These are phyloP conservation scores for Anguilla japonica DNA, from an alignment of 2,113 vertebrate species.

Conservation along the genomic window DNA sequence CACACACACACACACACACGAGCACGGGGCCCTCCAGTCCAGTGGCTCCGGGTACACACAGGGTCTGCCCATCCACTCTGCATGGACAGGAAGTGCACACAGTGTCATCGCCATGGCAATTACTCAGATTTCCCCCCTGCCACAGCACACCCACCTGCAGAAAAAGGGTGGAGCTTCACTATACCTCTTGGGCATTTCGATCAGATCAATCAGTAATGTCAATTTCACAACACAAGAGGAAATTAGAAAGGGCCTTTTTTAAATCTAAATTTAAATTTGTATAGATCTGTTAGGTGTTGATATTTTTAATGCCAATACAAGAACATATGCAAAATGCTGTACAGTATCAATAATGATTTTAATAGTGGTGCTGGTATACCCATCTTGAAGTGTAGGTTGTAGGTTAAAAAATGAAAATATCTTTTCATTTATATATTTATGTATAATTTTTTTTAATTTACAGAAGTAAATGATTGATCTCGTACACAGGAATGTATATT, in stretches of 20 bases:
- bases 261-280: neutral
- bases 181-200: neutral
- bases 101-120: slow-evolving; percentile 40
- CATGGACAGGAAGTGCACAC: slow-evolving; percentile 45
- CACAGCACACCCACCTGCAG: neutral
- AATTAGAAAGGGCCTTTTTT: neutral
- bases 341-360: neutral
- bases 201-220: neutral
- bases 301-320: slow-evolving; percentile 3
- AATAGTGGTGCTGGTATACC: slow-evolving; percentile 53
- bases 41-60: slow-evolving; percentile 38
- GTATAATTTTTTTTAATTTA: slow-evolving; percentile 33
- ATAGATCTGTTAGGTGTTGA: neutral
- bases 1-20: neutral
- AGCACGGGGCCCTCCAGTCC: slow-evolving; percentile 9
- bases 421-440: slow-evolving; percentile 45
- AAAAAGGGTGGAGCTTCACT: neutral
- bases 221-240: neutral
- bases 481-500: slow-evolving; percentile 68
- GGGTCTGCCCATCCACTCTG: slow-evolving; percentile 46
- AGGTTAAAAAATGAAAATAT: slow-evolving; percentile 39
- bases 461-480: slow-evolving; percentile 42
- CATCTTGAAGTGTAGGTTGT: slow-evolving; percentile 30
- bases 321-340: slow-evolving; percentile 14
- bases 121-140: neutral